phyloP scores from a whole-genome alignment of 2,113 vertebrate genomes.

The Apaloderma vittatum region DNA sequence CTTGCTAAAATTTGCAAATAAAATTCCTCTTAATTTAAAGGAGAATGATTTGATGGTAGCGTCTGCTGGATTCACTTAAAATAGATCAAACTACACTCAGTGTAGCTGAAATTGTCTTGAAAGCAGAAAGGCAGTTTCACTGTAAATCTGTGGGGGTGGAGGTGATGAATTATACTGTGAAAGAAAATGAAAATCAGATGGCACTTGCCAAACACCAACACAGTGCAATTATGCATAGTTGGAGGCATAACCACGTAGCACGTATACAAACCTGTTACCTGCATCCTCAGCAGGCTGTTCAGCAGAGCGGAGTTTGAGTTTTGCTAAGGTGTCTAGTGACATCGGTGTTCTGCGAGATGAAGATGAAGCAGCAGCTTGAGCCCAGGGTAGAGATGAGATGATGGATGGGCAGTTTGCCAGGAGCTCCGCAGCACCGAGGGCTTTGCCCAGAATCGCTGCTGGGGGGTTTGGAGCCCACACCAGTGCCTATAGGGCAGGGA shows the following conservation, averaged over 20 bases:
- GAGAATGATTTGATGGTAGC: neutral
- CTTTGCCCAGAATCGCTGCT: neutral
- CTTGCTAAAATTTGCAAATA: slow-evolving; percentile 38
- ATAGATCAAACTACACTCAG: slow-evolving; percentile 29
- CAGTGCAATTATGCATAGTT: neutral
- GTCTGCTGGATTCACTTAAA: slow-evolving; percentile 10
- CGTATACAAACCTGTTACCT: slow-evolving; percentile 56
- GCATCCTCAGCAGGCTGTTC: neutral
- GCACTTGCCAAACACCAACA: slow-evolving; percentile 70
- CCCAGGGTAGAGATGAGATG: neutral
- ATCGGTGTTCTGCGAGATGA: neutral
- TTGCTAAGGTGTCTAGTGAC: neutral
- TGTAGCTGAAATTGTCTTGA: slow-evolving; percentile 31
- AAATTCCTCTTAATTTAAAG: slow-evolving; percentile 14
- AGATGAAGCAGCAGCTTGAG: neutral
- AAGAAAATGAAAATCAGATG: slow-evolving; percentile 77
- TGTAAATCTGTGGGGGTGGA: slow-evolving; percentile 44
- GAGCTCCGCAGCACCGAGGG: neutral
- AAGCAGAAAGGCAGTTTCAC: slow-evolving; percentile 22
- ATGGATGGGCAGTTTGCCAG: neutral
- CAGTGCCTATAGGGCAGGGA: fast-evolving
- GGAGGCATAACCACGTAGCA: slow-evolving; percentile 44
- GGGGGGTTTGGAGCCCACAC: neutral
- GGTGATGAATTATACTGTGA: slow-evolving; percentile 54
- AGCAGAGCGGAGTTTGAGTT: neutral